These are phyloP conservation scores for Ptyas mucosa DNA, from an alignment of 2,113 vertebrate genomes.

Conservation along the genomic window DNA sequence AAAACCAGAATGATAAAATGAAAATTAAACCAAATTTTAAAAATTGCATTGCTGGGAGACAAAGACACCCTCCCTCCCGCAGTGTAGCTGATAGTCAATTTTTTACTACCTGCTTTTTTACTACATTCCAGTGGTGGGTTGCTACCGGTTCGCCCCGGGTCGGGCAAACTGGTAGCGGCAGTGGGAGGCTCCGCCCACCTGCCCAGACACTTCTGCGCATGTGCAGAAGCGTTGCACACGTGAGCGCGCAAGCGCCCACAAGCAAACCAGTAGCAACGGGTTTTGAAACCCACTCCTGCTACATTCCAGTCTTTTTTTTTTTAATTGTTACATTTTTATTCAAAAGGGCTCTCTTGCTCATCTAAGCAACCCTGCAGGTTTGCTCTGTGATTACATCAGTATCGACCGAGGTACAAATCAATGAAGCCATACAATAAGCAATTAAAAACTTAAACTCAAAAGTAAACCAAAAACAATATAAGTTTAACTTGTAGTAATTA, in stretches of 20 bases:
- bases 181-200: too few species aligned
- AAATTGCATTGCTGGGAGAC: not conserved
- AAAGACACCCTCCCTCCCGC: not conserved
- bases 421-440: not conserved
- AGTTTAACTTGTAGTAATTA: not conserved
- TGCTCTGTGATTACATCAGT: not conserved
- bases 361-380: not conserved
- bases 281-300: not conserved
- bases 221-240: too few species aligned
- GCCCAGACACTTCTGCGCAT: too few species aligned
- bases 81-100: not conserved
- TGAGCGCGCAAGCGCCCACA: too few species aligned
- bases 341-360: not conserved
- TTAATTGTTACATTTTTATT: not conserved
- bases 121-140: not conserved
- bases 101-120: not conserved
- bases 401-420: not conserved
- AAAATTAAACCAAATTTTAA: not conserved
- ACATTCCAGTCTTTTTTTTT: not conserved
- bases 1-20: not conserved
- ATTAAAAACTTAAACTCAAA: not conserved
- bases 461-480: not conserved
- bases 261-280: too few species aligned
- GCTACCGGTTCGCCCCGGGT: too few species aligned
- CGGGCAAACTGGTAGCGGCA: too few species aligned